Evolutionary conservation across 2,888 invertebrate species (phyloP).

Genomic region (Willowsia nigromaculata): DNA sequence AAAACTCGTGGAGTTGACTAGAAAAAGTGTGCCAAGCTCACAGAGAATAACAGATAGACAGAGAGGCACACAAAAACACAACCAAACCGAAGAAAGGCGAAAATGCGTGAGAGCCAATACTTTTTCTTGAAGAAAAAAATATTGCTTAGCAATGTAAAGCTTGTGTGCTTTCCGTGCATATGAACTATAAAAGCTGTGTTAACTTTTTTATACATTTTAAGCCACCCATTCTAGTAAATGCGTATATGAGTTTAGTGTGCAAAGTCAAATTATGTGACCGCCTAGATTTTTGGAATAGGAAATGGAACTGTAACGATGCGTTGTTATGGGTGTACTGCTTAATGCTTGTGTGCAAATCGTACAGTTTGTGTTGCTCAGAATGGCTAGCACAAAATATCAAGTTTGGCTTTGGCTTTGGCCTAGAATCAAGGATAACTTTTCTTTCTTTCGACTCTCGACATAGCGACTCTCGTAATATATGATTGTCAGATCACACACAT

Average conservation of each 20-base stretch:
- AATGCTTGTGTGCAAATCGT: not conserved
- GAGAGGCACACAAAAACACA: not conserved
- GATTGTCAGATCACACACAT: not conserved
- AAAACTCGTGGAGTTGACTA: not conserved
- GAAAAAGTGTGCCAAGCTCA: conserved; percentile 54
- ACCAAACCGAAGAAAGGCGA: conserved; percentile 23
- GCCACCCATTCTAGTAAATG: conserved; percentile 1
- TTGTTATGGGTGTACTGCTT: not conserved
- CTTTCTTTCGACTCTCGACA: not conserved
- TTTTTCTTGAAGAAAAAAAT: not conserved
- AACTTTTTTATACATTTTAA: not conserved
- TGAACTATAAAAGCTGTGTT: not conserved
- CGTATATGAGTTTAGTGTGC: not conserved
- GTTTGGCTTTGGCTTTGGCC: conserved; percentile 50
- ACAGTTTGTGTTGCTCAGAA: not conserved
- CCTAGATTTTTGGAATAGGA: not conserved
- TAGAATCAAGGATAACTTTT: conserved; percentile 60
- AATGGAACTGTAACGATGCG: not conserved
- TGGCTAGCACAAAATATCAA: not conserved
- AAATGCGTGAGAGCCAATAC: conserved; percentile 25
- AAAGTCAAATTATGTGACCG: too few species aligned
- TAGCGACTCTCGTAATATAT: too few species aligned
- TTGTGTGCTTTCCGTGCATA: not conserved
- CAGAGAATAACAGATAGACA: not conserved
- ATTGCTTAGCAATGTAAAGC: not conserved